Base-by-base conservation (phyloP, 92 coral and sea anemone genomes). In the Blastomussa wellsi region DNA sequence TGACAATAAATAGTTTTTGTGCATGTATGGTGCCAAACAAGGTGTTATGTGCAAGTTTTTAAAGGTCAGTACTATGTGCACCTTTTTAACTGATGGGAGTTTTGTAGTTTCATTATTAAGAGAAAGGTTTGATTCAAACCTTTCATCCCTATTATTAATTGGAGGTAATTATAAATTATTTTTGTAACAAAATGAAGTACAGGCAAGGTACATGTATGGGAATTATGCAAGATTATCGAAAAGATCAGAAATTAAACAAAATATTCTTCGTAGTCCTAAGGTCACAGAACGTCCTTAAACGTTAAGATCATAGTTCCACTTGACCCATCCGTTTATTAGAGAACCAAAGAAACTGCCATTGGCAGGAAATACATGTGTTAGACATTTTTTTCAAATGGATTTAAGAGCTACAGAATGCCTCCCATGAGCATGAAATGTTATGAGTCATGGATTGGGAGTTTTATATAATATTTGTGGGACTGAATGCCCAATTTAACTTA, bases 381-480 rank as follows among this genome's bases (percentile, higher is more conserved):
- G 69, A n/a, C 66, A 77, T 57, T 53, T 77, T 53, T 77, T 51
- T 76, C 15, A 31, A 37, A 70, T 70, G 75, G 75, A 70, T n/a
- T n/a, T 38, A 70, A 19, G 75, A 70, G 24, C 26, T 4, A 37
- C 75, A 70, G 16, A 9, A 8, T 73, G 13, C 52, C 9, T 11
- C 41, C 32, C 52, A 73, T 38, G 8, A 48, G 6, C 64, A 29
- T 64, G 73, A 33, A 62, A 62, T 79, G 17, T 33, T 55, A 79
- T 26, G 28, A 22, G 28, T 77, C 19, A 28, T 62, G 69, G 28
- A 41, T 79, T 64, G 39, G 39, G 39, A 60, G 52, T 79, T 62
- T 60, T 60, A 37, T 60, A 38, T 79, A 39, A 42, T 79, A 79
- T 37, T 65, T 60, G 57, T 79, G 83, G 83, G 83, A 24, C 38